Percentiles rank a stretch among this genome's conserved stretches.
Evolutionary conservation across 92 coral and sea anemone genomes (phyloP).

Genomic region (Porites rus): DNA sequence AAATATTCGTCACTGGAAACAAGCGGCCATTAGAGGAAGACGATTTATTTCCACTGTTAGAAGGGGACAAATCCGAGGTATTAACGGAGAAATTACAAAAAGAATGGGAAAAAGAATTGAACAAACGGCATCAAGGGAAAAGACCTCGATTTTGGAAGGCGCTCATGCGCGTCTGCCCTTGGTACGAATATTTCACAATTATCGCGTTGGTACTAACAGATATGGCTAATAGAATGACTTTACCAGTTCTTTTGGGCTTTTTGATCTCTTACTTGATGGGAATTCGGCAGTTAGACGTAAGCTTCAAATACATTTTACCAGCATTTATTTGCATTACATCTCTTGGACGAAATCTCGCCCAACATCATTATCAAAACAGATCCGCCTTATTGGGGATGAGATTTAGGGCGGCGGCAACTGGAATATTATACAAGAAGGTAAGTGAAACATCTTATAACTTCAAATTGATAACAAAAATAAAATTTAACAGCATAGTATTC

Average conservation of each 20-base stretch:
- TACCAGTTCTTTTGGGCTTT: conserved; percentile 87
- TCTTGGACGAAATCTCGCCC: conserved; percentile 83
- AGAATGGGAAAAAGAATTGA: conserved; percentile 84
- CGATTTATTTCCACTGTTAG: conserved; percentile 83
- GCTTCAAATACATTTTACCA: conserved; percentile 82
- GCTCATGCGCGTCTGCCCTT: conserved; percentile 82
- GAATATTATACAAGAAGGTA: conserved; percentile 86
- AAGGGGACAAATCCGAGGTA: conserved; percentile 84
- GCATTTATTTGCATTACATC: conserved; percentile 89
- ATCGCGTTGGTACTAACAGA: conserved; percentile 81
- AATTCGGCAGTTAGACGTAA: conserved; percentile 67
- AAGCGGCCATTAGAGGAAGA: conserved; percentile 85
- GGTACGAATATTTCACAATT: conserved; percentile 79
- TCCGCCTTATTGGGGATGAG: conserved; percentile 90
- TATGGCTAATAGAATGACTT: conserved; percentile 91
- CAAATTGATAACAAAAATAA: not conserved
- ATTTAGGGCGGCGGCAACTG: conserved; percentile 89
- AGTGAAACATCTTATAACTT: not conserved
- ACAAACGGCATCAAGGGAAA: conserved; percentile 72
- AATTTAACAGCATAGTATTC: not conserved
- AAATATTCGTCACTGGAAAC: conserved; percentile 82
- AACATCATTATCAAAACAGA: conserved; percentile 90
- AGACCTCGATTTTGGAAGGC: conserved; percentile 92
- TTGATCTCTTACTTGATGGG: conserved; percentile 92
- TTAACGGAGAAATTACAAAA: conserved; percentile 75